These are phyloP conservation scores for Luehdorfia chinensis DNA, from an alignment of 1,140 invertebrate genomes.

Conservation along the genomic window DNA sequence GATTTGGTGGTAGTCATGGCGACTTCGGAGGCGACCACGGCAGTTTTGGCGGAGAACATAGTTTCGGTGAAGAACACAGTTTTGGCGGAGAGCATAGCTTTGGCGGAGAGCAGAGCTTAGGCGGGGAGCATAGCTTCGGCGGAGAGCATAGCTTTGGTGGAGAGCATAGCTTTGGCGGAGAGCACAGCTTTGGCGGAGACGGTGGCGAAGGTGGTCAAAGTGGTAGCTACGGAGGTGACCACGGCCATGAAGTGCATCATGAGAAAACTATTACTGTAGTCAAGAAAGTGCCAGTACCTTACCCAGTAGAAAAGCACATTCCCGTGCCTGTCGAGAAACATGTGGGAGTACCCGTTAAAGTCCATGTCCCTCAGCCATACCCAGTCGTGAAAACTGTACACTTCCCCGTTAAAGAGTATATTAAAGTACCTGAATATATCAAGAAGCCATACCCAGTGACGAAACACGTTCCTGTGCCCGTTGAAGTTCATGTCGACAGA, in stretches of 20 bases:
- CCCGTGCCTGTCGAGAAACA: conserved; percentile 81
- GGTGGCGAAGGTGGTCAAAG: conserved; percentile 16
- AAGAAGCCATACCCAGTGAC: conserved; percentile 82
- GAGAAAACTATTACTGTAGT: conserved; percentile 86
- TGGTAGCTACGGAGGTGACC: not conserved
- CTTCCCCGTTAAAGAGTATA: conserved; percentile 80
- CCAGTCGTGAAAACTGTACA: conserved; percentile 80
- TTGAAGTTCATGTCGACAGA: conserved; percentile 80
- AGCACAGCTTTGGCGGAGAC: conserved; percentile 1
- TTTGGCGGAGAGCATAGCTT: conserved; percentile 5
- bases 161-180: no score
- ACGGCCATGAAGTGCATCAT: conserved; percentile 45
- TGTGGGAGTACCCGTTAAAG: conserved; percentile 80
- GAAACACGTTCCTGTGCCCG: conserved; percentile 81
- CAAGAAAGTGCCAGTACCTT: conserved; percentile 80
- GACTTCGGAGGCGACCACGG: conserved; percentile 30
- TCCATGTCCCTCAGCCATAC: conserved; percentile 79
- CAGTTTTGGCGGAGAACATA: not conserved
- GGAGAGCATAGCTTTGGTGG: not conserved
- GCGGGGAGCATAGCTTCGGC: conserved; percentile 4
- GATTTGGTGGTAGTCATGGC: conserved; percentile 31
- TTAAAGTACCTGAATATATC: conserved; percentile 81
- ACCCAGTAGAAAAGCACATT: conserved; percentile 80
- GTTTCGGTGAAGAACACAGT: conserved; percentile 14
- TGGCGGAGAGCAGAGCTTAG: no score